Base-by-base conservation (phyloP, 2,888 invertebrate genomes). In the Phortica okadai region DNA sequence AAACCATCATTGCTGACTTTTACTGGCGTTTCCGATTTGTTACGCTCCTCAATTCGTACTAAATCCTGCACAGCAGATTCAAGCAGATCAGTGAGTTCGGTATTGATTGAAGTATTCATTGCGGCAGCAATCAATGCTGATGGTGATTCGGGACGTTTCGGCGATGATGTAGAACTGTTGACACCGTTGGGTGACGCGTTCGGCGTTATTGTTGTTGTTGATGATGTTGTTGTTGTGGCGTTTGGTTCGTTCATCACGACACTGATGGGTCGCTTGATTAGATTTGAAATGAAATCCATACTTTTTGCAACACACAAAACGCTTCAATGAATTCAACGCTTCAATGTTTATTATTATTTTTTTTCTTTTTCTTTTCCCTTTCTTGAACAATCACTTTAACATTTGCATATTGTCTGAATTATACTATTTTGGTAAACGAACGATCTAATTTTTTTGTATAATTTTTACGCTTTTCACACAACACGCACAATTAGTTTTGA, bases 221-320 rank as follows among this genome's bases (percentile, higher is more conserved):
- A 6, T 33, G 21, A 3, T 16, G 70, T 72, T 33, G 33, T 33
- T 33, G 33, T 33, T 69, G 77, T 6, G 11, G 73, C 45, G 76
- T 14, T 67, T 7, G 80, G 67, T 59, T 83, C 83, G 78, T 77
- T 82, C 74, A 85, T 69, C 56, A 83, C 80, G 77, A 88, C 82
- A 84, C 90, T 90, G 75, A 84, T 87, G 62, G 91, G 88, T 64
- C 91, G 89, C 81, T 89, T 90, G 73, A 91, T 90, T 21, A 91
- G 81, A 83, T 90, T 91, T 14, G 91, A 88, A 82, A 91, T 83
- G 81, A 91, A 91, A 84, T 91, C 89, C 91, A 91, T 91, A 74
- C 69, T 50, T 54, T 50, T 50, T 50, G 8, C 50, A 50, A 50
- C 50, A 50, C 50, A 50, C 54, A 54, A n/a, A n/a, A 56, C 70